A percentile compares a stretch with the other conserved stretches of the same genome.
Conservation (phyloP, 2,888 invertebrate genomes). For the Diloba caeruleocephala region DNA sequence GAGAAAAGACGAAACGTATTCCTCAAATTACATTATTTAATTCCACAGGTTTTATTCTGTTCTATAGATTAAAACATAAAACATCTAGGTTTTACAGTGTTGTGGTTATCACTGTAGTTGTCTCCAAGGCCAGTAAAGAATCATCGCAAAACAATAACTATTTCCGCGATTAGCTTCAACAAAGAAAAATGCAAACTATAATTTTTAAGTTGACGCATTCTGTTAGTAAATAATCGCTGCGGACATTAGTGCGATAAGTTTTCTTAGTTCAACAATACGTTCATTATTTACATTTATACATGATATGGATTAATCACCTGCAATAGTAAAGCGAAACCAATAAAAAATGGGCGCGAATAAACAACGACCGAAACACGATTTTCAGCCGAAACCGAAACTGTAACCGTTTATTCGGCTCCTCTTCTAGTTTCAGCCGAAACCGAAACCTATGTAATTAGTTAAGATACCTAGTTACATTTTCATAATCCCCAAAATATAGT, state of each 20-base stretch:
- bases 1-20: too few species aligned
- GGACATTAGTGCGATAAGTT: constrained; percentile 1
- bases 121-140: constrained; percentile 35
- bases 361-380: too few species aligned
- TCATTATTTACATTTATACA: neutral
- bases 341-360: too few species aligned
- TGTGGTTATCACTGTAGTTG: constrained; percentile 23
- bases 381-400: too few species aligned
- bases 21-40: too few species aligned
- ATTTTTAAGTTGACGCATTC: constrained; percentile 27
- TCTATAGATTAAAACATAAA: neutral
- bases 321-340: too few species aligned
- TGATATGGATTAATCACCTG: too few species aligned
- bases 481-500: too few species aligned
- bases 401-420: too few species aligned
- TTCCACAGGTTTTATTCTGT: neutral
- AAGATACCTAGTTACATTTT: too few species aligned
- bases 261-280: constrained; percentile 10
- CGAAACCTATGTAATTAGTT: too few species aligned
- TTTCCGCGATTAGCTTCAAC: constrained; percentile 31
- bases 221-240: constrained; percentile 17
- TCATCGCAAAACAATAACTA: constrained; percentile 27
- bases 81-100: constrained; percentile 5
- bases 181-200: constrained; percentile 27
- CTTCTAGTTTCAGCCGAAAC: too few species aligned